Conservation (phyloP, 2,888 invertebrate species). For the Lomographa bimaculata region DNA sequence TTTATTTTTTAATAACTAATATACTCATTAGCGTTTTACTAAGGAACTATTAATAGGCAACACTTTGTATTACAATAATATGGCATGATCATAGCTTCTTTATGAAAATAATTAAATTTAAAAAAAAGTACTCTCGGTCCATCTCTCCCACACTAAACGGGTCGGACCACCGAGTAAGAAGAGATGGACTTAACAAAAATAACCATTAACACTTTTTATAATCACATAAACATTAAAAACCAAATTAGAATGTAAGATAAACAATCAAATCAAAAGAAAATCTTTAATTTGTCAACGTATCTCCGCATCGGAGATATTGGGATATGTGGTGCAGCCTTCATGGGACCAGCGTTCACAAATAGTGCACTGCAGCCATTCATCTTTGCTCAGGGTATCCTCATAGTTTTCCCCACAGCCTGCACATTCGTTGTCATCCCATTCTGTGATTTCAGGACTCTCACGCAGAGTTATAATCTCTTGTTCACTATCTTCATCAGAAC, state of each 20-base stretch:
- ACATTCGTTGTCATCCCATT: slow-evolving; percentile 22
- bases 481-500: no score
- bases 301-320: slow-evolving; percentile 22
- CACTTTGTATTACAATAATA: background rate
- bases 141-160: slow-evolving; percentile 13
- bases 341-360: slow-evolving; percentile 24
- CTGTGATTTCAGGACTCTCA: slow-evolving; percentile 3
- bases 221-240: no score
- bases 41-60: no score
- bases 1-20: no score
- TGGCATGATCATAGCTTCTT: slow-evolving; percentile 1
- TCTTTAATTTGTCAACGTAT: slow-evolving; percentile 17
- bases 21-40: no score
- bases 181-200: no score
- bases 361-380: slow-evolving; percentile 21
- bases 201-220: no score
- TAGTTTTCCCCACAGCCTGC: slow-evolving; percentile 23
- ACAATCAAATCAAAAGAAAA: slow-evolving; percentile 1
- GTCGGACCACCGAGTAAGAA: no score
- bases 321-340: slow-evolving; percentile 21
- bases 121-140: slow-evolving; percentile 18
- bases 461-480: no score
- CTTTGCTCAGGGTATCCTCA: slow-evolving; percentile 16
- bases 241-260: no score
- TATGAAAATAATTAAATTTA: slow-evolving; percentile 8